A percentile compares a stretch with the other conserved stretches of the same genome.
Evolutionary conservation across 2,888 invertebrate species (phyloP).

Genomic region (Himalopsyche tibetana): DNA sequence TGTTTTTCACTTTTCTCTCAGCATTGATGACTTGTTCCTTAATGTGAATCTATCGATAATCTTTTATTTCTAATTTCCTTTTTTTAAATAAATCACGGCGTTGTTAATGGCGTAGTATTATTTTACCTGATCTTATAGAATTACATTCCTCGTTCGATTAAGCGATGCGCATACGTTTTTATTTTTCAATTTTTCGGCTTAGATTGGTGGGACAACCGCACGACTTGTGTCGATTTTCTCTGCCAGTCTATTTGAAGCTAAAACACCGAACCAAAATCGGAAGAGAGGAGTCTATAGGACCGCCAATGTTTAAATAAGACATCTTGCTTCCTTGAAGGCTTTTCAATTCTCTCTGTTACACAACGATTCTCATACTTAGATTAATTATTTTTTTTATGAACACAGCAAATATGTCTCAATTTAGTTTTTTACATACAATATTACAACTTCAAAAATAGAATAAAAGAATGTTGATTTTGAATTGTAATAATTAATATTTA

Average conservation of each 20-base stretch:
- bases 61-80: not conserved
- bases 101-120: not conserved
- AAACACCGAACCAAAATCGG: not conserved
- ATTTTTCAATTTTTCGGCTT: slow-evolving; percentile 5
- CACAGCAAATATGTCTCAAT: too few relatives aligned
- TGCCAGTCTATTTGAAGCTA: not conserved
- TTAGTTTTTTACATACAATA: too few relatives aligned
- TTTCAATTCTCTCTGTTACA: not conserved
- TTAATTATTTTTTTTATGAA: too few relatives aligned
- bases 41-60: too few relatives aligned
- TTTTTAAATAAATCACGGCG: not conserved
- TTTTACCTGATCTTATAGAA: not conserved
- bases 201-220: slow-evolving; percentile 26
- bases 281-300: not conserved
- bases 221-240: slow-evolving; percentile 22
- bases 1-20: too few relatives aligned
- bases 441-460: too few relatives aligned
- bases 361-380: not conserved
- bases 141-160: slow-evolving; percentile 26
- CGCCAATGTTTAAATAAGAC: slow-evolving; percentile 26
- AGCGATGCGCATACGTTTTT: not conserved
- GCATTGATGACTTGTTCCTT: too few relatives aligned
- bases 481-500: too few relatives aligned
- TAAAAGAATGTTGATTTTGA: too few relatives aligned
- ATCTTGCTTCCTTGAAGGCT: not conserved